Evolutionary conservation across 2,113 vertebrate species (phyloP), one percentile per base, ranked within the genome.

Genomic region (Talpa occidentalis): DNA sequence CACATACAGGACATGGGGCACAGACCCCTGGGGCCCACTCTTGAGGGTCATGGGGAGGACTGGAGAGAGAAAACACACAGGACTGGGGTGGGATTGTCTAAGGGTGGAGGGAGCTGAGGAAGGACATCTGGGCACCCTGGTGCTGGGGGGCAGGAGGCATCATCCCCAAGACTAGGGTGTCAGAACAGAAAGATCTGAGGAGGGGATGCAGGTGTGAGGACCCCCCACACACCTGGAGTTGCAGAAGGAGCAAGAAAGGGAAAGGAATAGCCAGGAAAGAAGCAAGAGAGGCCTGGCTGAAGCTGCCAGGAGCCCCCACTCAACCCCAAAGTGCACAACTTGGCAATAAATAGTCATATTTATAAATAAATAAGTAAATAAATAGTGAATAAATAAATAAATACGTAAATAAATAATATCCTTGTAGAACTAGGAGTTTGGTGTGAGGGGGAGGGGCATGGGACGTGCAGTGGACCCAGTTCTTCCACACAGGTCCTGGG

Each of bases 271-370:
- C 40, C 32, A 54, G 89, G 89, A 67, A 91, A 54, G 59, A 82
- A 79, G 79, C 73, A 80, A 96, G 77, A 81, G 72, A 78, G 81
- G 35, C 85, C 85, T 15, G 9, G 67, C 76, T 9, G 26, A 56
- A 72, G 64, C 69, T n/a, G 37, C 88, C 44, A 44, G 94, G 89
- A 83, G 19, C 40, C 35, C n/a, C 69, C 22, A 8, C 72, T 47
- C 82, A 79, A 60, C 93, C 77, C 93, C 96, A 97, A 97, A 97
- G 98, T 98, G 98, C 98, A 98, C 95, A 78, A 97, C 88, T 97
- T 85, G 82, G 98, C 96, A 96, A 98, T 98, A 98, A 98, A 98
- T 98, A 98, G 97, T 85, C 96, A 96, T 85, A 95, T 98, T 97
- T 97, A 92, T 97, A 98, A 98, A 98, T 98, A 98, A 98, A 98